Base-by-base conservation (phyloP, 2,113 vertebrate genomes). In the Motacilla alba region DNA sequence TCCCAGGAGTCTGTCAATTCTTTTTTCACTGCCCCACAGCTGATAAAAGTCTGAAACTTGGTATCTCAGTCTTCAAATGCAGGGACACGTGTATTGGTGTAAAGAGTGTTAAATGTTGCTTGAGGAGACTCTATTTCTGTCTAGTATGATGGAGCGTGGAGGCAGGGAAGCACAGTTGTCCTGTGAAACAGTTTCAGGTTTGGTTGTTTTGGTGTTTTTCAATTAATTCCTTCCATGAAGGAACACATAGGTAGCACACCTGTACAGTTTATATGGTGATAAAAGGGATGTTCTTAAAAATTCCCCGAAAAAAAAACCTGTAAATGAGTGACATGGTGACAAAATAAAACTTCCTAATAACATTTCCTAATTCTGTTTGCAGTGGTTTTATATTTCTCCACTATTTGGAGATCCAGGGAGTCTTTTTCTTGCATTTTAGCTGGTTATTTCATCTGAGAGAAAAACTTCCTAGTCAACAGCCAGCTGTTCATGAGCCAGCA, bases 401-500 rank as follows among this genome's bases (percentile, higher is more conserved):
- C 27, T 31, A 9, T 47, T 87, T 44, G 31, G 31, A 63, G 63
- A 55, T 72, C 8, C 33, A 59, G 53, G 17, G 8, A 47, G 26
- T 46, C 21, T 13, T 56, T 27, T 52, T 35, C 55, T 66, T 66
- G 8, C 16, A 10, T 78, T 13, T 76, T 93, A 21, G 20, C 23
- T 43, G 56, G 2, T 68, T 91, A 30, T 39, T 72, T 66, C 37
- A 8, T 60, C 23, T 3, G 2, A 19, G 3, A 4, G 20, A 24
- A 43, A 19, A 87, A 14, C 15, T 30, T 74, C 21, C 8, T 63
- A 26, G 3, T 31, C 1, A 6, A 30, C 28, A 56, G 8, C 21
- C 0, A 0, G 8, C 9, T 60, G 41, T 19, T 24, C 5, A 8
- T 55, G 15, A 60, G 52, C 12, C 10, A 15, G 10, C 0, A 0